Conservation (phyloP, 2,113 vertebrate species). For the Calyptomena viridis region DNA sequence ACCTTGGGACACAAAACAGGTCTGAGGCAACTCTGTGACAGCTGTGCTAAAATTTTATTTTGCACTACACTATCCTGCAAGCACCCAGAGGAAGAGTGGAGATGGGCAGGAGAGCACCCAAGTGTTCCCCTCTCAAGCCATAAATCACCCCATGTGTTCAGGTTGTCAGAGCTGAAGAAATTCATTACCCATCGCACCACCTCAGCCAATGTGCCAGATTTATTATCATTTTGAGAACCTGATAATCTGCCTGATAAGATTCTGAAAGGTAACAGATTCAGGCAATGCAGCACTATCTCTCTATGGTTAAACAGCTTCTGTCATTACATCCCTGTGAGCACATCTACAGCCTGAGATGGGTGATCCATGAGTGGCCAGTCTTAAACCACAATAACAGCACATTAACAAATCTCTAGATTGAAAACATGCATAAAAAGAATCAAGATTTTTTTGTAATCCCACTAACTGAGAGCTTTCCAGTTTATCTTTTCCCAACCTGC, state of each 20-base stretch:
- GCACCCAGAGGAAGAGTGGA: neutral
- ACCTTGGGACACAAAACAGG: neutral
- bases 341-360: neutral
- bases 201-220: neutral
- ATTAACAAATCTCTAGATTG: neutral
- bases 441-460: neutral
- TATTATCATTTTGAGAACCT: neutral
- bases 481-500: neutral
- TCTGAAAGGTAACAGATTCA: neutral
- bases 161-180: neutral
- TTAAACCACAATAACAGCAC: neutral
- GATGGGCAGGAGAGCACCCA: neutral
- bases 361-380: neutral
- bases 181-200: neutral
- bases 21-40: neutral
- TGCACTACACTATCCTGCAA: neutral
- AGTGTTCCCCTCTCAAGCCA: neutral
- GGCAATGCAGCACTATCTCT: neutral
- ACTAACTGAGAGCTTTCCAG: neutral
- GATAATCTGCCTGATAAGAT: neutral
- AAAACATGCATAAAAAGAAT: neutral
- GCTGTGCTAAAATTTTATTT: neutral
- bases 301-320: neutral
- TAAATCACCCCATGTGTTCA: fast-evolving
- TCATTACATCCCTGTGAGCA: neutral